phyloP scores from a whole-genome alignment of 2,797 vertebrate genomes.

The Megalops cyprinoides region DNA sequence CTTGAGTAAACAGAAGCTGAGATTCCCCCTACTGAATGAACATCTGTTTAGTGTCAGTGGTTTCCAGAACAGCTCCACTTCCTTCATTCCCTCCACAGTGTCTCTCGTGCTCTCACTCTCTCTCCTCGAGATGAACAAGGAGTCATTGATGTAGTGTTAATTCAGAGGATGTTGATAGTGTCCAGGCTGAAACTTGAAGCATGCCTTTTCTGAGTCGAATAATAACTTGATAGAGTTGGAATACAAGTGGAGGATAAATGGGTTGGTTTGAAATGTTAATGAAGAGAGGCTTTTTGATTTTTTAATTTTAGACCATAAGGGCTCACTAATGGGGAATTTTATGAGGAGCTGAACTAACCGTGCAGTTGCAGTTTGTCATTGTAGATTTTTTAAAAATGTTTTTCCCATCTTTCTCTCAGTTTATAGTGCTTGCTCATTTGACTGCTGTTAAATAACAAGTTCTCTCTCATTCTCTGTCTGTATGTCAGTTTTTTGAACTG shows the following conservation, averaged over 20 bases:
- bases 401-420: not conserved
- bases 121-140: conserved; percentile 13
- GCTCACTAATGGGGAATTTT: not conserved
- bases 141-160: conserved; percentile 12
- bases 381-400: not conserved
- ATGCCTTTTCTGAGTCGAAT: not conserved
- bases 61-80: not conserved
- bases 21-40: conserved; percentile 11
- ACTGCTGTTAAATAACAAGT: not conserved
- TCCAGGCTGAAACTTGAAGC: not conserved
- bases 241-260: not conserved
- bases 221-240: not conserved
- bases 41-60: conserved; percentile 10
- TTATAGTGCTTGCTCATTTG: not conserved
- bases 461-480: too few species aligned
- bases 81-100: not conserved
- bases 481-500: not conserved
- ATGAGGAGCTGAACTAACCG: not conserved
- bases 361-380: not conserved
- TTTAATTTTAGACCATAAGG: too few species aligned
- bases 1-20: conserved; percentile 21
- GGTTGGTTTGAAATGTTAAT: not conserved
- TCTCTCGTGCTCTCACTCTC: not conserved
- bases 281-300: not conserved
- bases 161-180: not conserved